Evolutionary conservation across 1,140 invertebrate genomes (phyloP), one percentile per base, ranked within the genome.

Genomic region (Dreissena polymorpha): DNA sequence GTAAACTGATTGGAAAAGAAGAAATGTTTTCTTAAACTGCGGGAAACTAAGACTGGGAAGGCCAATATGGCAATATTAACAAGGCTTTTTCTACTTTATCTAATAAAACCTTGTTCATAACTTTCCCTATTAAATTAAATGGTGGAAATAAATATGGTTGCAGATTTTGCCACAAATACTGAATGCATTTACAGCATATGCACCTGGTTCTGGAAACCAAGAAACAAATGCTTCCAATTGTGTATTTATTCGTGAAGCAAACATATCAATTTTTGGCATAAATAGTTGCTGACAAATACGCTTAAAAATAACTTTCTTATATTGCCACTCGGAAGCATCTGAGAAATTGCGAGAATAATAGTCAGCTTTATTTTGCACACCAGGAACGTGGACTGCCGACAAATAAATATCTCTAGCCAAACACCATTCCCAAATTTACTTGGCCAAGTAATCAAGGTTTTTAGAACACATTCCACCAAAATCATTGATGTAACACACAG

Each of bases 201-300:
- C 85, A 12, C 60, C 57, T 13, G 84, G 85, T 29, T 87, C 86
- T 49, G 88, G 84, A 65, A 71, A 64, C 80, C 78, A 89, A 7
- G 84, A 85, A 16, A 83, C 72, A 85, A 83, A 88, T 14, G 5
- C 72, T 23, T 53, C 49, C 18, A 83, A 60, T 73, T 84, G 63
- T 49, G 51, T 53, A 80, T 88, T 89, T 25, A 85, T 13, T 21
- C 84, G 57, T n/a, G 82, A 83, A 13, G 87, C 82, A 85, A 88
- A 89, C 21, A 89, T 50, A 72, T 86, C 86, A 69, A 88, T 84
- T 3, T 86, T 68, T 53, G 74, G 78, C 23, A 8, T 23, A 29
- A 72, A 70, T 53, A 29, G 53, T 21, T 63, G 14, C 13, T 10
- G 55, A 69, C 18, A 86, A 21, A 76, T 60, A 18, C 69, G 21